phyloP scores from a whole-genome alignment of 2,888 invertebrate genomes.

The Catotricha subobsoleta region DNA sequence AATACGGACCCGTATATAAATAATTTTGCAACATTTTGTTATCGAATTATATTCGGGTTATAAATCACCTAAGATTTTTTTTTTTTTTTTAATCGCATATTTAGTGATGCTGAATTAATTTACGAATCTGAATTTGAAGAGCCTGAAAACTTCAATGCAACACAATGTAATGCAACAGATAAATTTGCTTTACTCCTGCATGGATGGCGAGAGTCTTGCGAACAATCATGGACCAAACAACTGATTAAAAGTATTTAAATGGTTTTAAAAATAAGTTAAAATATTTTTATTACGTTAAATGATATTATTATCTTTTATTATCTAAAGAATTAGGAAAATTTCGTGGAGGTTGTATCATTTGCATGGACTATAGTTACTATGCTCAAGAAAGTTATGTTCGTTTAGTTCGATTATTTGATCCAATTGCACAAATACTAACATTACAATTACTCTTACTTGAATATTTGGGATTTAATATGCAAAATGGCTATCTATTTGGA shows the following conservation, averaged over 20 bases:
- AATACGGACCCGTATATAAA: too few species aligned
- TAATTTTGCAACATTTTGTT: too few species aligned
- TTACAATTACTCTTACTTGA: constrained; percentile 16
- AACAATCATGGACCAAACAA: constrained; percentile 20
- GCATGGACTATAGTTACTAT: constrained; percentile 22
- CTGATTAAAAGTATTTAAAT: constrained; percentile 18
- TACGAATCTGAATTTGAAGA: constrained; percentile 9
- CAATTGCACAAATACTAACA: constrained; percentile 17
- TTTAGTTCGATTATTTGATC: constrained; percentile 19
- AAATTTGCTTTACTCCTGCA: constrained; percentile 24
- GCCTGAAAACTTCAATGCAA: constrained; percentile 7
- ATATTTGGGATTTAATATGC: constrained; percentile 19
- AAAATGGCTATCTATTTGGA: constrained; percentile 23
- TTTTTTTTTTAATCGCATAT: too few species aligned
- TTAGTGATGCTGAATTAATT: constrained; percentile 10
- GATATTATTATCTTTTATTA: background rate
- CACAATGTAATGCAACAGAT: constrained; percentile 18
- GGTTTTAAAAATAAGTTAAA: constrained; percentile 1
- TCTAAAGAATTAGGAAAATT: constrained; percentile 20
- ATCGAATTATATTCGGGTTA: too few species aligned
- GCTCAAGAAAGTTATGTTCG: constrained; percentile 22
- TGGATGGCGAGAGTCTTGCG: constrained; percentile 25
- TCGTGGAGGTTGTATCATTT: constrained; percentile 25
- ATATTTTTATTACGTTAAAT: background rate
- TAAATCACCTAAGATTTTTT: too few species aligned